These are phyloP conservation scores for Diabrotica balteata DNA, from an alignment of 2,888 invertebrate species.

Conservation along the genomic window DNA sequence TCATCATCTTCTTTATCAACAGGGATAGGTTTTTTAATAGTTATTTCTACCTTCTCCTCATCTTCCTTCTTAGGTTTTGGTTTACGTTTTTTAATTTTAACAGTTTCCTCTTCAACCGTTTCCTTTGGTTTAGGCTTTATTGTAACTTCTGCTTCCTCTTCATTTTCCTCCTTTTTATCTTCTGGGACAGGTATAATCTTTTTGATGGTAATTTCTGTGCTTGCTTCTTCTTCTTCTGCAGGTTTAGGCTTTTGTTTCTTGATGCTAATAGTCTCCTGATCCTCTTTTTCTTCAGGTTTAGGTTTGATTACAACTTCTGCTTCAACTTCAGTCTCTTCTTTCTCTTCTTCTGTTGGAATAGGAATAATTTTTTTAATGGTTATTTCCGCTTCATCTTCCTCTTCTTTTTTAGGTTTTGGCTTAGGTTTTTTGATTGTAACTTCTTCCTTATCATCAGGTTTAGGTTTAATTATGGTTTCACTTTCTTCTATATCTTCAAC, in stretches of 20 bases:
- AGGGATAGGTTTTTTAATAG: slow-evolving; percentile 50
- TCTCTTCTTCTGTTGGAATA: slow-evolving; percentile 36
- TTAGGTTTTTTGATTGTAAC: slow-evolving; percentile 42
- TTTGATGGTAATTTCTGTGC: slow-evolving; percentile 42
- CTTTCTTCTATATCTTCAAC: slow-evolving; percentile 47
- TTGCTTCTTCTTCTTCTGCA: slow-evolving; percentile 48
- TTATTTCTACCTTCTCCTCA: slow-evolving; percentile 44
- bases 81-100: slow-evolving; percentile 40
- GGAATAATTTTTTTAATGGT: slow-evolving; percentile 25
- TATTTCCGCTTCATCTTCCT: slow-evolving; percentile 47
- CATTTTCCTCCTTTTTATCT: slow-evolving; percentile 55
- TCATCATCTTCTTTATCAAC: slow-evolving; percentile 42
- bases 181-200: slow-evolving; percentile 40
- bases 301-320: slow-evolving; percentile 40
- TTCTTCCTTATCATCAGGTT: slow-evolving; percentile 35
- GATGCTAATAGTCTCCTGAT: slow-evolving; percentile 42
- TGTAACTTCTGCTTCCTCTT: slow-evolving; percentile 49
- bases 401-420: slow-evolving; percentile 47
- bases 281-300: slow-evolving; percentile 63
- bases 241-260: slow-evolving; percentile 46
- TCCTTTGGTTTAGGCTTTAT: slow-evolving; percentile 51
- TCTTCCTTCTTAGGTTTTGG: slow-evolving; percentile 33
- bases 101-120: slow-evolving; percentile 51
- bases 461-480: not conserved
- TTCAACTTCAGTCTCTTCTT: slow-evolving; percentile 46